Percentiles rank a stretch among this genome's conserved stretches.
Evolutionary conservation across 2,888 invertebrate genomes (phyloP).

Genomic region (Argyresthia albistria): DNA sequence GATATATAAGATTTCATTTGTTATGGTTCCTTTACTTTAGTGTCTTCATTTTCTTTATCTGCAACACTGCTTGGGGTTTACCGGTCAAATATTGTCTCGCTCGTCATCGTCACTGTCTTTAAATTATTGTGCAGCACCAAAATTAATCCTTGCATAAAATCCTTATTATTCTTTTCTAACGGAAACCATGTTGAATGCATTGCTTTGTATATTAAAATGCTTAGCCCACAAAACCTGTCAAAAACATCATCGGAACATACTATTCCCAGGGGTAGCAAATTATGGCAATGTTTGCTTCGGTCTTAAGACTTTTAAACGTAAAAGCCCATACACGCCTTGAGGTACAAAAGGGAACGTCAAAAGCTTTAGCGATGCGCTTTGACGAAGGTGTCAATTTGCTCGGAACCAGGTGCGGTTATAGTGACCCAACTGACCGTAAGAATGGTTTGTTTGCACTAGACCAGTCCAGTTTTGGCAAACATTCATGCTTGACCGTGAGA

Average conservation of each 20-base stretch:
- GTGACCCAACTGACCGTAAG: conserved; percentile 62
- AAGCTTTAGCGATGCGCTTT: conserved; percentile 39
- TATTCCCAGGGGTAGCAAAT: conserved; percentile 57
- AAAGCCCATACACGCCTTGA: conserved; percentile 50
- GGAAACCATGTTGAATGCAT: conserved; percentile 44
- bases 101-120: not conserved
- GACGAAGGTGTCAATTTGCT: conserved; percentile 58
- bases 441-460: conserved; percentile 43
- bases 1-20: too few species aligned
- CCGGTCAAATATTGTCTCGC: too few species aligned
- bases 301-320: conserved; percentile 22
- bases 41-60: too few species aligned
- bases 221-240: conserved; percentile 49
- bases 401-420: conserved; percentile 57
- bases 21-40: too few species aligned
- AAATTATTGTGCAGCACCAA: not conserved
- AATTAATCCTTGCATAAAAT: not conserved
- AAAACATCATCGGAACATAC: conserved; percentile 41
- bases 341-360: conserved; percentile 42
- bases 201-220: conserved; percentile 19
- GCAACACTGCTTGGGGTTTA: too few species aligned
- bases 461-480: conserved; percentile 4
- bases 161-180: conserved; percentile 11
- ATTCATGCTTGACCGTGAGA: conserved; percentile 1
- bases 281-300: conserved; percentile 58